Base-by-base conservation (phyloP, 2,797 vertebrate species). In the Myioborus miniatus region DNA sequence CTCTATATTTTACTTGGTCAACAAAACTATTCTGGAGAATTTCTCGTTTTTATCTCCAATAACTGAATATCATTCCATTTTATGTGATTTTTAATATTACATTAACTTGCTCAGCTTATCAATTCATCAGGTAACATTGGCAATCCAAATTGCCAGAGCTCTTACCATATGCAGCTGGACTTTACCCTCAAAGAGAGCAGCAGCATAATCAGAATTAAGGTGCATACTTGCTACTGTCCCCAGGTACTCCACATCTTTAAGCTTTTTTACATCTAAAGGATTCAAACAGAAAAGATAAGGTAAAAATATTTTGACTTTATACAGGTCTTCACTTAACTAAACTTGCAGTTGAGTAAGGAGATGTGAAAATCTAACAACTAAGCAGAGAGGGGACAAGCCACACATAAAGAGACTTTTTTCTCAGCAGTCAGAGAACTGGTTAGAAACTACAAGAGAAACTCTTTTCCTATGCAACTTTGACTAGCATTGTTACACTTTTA, bases 131-230 rank as follows among this genome's bases (percentile, higher is more conserved):
- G 62, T 91, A 92, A 60, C 53, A 62, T 1, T 62, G 59, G 37
- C 29, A 71, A n/a, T 23, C 34, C 71, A 88, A 82, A 74, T 3
- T 55, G 27, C 24, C 77, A 90, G 27, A 65, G 41, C 39, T 95
- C 98, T 98, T 98, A 99, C 99, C 99, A 99, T 98, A 95, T 99
- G 99, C 69, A 99, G 98, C 94, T 99, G 99, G 60, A 99, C 98
- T 98, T 99, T 99, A 70, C 99, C 99, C 97, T 99, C 99, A 97
- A 99, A 99, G 75, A 99, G 98, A 9, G 98, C 99, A 68, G 99
- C 98, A 3, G 99, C 99, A 43, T 99, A 99, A 87, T 99, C 99
- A 0, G 98, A 98, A 97, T 99, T 99, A 39, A 99, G 98, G 92
- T 97, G 98, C 98, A 99, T 98, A 90, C 98, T 99, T 95, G 98